These are phyloP conservation scores for Osmerus mordax DNA, from an alignment of 2,113 vertebrate species.

Conservation along the genomic window DNA sequence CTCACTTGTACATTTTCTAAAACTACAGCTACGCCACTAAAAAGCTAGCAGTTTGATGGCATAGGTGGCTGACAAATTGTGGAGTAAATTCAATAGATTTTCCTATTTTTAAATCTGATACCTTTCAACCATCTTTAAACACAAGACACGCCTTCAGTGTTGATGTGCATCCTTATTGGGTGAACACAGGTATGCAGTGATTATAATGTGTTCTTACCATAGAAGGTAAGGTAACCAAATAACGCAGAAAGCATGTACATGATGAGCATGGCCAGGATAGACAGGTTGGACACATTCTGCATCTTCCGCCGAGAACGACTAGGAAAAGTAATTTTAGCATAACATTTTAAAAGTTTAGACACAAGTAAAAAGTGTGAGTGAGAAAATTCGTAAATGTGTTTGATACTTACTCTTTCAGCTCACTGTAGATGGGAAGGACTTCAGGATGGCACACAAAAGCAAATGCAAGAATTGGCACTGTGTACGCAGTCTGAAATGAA, in stretches of 20 bases:
- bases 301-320: slow-evolving; percentile 87
- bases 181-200: too few species aligned
- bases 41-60: neutral
- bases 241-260: slow-evolving; percentile 95
- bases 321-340: slow-evolving; percentile 15
- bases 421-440: slow-evolving; percentile 97
- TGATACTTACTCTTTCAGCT: slow-evolving; percentile 92
- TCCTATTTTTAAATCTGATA: too few species aligned
- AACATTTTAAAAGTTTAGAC: neutral
- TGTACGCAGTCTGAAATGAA: slow-evolving; percentile 87
- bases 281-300: slow-evolving; percentile 92
- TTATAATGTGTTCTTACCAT: slow-evolving; percentile 70
- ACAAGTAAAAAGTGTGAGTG: neutral
- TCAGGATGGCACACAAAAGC: slow-evolving; percentile 98
- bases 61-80: too few species aligned
- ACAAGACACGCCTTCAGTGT: too few species aligned
- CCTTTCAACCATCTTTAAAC: too few species aligned
- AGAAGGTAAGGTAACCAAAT: slow-evolving; percentile 96
- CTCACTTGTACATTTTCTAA: too few species aligned
- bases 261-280: slow-evolving; percentile 89
- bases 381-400: neutral
- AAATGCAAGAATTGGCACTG: slow-evolving; percentile 95
- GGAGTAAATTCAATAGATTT: too few species aligned
- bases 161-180: too few species aligned
- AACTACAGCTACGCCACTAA: too few species aligned